Evolutionary conservation across 1,140 invertebrate species (phyloP).

Genomic region (Drosophila pseudoobscura): DNA sequence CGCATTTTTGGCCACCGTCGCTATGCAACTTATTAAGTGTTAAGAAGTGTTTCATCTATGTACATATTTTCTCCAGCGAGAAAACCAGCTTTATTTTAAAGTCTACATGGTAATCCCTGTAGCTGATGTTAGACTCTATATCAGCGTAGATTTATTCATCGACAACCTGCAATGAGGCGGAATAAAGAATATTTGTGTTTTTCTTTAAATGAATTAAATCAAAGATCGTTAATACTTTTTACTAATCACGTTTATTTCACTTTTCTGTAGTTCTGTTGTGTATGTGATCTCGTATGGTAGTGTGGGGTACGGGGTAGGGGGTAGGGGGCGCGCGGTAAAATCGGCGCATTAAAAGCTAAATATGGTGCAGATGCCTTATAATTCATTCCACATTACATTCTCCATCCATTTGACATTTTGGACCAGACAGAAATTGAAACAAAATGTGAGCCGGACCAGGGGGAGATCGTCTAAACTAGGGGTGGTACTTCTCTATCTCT

Average conservation of each 20-base stretch:
- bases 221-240: slow-evolving; percentile 44
- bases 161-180: no score
- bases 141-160: no score
- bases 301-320: slow-evolving; percentile 8
- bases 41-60: no score
- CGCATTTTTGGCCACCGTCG: no score
- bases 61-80: no score
- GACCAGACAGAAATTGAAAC: slow-evolving; percentile 33
- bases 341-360: slow-evolving; percentile 70
- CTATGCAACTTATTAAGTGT: no score
- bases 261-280: slow-evolving; percentile 58
- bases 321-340: slow-evolving; percentile 24
- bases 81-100: no score
- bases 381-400: slow-evolving; percentile 31
- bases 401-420: slow-evolving; percentile 38
- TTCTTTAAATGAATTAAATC: background rate
- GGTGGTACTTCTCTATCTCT: slow-evolving; percentile 15
- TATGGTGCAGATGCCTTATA: slow-evolving; percentile 59
- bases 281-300: slow-evolving; percentile 58
- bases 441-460: slow-evolving; percentile 45
- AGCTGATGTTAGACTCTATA: no score
- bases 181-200: no score
- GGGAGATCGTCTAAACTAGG: slow-evolving; percentile 69
- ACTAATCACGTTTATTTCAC: slow-evolving; percentile 78
- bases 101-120: no score